Evolutionary conservation across 2,888 invertebrate species (phyloP), one percentile per base, ranked within the genome.

Genomic region (Macropis europaea): DNA sequence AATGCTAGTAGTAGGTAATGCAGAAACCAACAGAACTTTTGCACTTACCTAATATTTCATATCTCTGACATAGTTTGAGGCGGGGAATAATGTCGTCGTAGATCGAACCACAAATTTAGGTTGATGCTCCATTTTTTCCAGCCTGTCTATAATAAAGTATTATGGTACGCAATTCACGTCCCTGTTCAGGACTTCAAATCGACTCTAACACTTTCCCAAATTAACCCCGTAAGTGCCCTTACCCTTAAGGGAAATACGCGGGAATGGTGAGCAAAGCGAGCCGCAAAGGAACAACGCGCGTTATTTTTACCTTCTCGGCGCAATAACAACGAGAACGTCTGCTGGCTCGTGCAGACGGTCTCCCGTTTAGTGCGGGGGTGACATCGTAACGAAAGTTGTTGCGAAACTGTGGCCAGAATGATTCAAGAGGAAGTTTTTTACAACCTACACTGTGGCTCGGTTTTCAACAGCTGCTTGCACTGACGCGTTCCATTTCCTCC

Each of bases 331-430:
- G 66, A 26, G 66, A 57, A 74, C 70, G 66, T 77, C 78, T 60
- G 74, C 60, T 28, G 57, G 59, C 22, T 62, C 62, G 32, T 62
- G 61, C 64, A 53, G 73, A 69, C 77, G 69, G 73, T 53, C 54
- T 36, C 74, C 59, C 43, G 54, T 77, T 76, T 74, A 45, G 61
- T 56, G 48, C 62, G 59, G 66, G 60, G 66, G 54, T 64, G 76
- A 70, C 68, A 64, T 73, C 72, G 76, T 81, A 80, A 80, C 80
- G 80, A 80, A 81, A 78, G 76, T 80, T 81, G 81, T 80, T 80
- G 81, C 68, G 78, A 76, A 80, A 80, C 80, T 81, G 66, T 48
- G 63, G 64, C 62, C 67, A 60, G 64, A 70, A 72, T 80, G 77
- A 80, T 74, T 77, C 80, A 64, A 69, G 53, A 62, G 53, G 52